Evolutionary conservation across 2,888 invertebrate species (phyloP).

Genomic region (Coleophora flavipennella): DNA sequence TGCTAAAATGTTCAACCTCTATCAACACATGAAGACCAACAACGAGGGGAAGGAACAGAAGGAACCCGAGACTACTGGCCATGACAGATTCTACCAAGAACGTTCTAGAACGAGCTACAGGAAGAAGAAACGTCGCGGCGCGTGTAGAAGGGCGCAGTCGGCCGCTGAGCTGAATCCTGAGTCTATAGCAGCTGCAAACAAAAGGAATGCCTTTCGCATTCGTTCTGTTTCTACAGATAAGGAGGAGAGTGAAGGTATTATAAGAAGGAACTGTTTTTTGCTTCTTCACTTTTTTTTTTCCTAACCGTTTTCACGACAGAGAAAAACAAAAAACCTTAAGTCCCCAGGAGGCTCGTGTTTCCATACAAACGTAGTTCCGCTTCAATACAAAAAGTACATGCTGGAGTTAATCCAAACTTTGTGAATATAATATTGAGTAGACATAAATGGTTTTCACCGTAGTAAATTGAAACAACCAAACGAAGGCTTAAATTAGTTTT

Average conservation of each 20-base stretch:
- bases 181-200: conserved; percentile 75
- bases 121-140: conserved; percentile 70
- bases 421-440: too few species aligned
- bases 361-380: too few species aligned
- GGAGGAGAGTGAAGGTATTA: conserved; percentile 73
- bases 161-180: conserved; percentile 78
- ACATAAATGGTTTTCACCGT: too few species aligned
- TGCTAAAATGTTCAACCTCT: conserved; percentile 81
- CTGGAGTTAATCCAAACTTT: too few species aligned
- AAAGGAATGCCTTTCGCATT: conserved; percentile 73
- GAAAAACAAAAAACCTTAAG: conserved; percentile 40
- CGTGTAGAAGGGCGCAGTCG: conserved; percentile 78
- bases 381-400: too few species aligned
- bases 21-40: conserved; percentile 78
- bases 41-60: conserved; percentile 68
- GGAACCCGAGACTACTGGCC: conserved; percentile 79
- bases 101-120: conserved; percentile 65
- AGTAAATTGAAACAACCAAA: too few species aligned
- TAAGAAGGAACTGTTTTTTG: conserved; percentile 4
- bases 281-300: conserved; percentile 24
- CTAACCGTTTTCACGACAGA: too few species aligned
- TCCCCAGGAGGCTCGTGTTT: too few species aligned
- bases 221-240: conserved; percentile 77
- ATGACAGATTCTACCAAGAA: conserved; percentile 85
- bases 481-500: too few species aligned